Evolutionary conservation across 2,113 vertebrate species (phyloP), one percentile per base, ranked within the genome.

Genomic region (Melanotaenia duboulayi): DNA sequence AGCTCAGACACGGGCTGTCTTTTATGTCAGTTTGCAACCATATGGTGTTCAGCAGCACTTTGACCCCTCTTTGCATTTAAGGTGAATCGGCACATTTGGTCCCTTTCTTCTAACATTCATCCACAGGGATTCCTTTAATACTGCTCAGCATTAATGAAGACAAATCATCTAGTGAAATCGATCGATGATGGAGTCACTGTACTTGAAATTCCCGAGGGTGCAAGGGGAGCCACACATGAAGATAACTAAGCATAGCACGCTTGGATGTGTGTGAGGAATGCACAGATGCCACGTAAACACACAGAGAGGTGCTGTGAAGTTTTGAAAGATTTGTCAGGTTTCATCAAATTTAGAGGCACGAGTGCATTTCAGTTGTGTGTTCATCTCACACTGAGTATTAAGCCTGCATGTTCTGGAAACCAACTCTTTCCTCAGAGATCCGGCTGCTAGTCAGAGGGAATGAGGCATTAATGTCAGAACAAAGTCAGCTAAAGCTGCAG

Each of bases 81-180:
- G 80, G 81, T 86, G 81, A 86, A 59, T 88, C 74, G 10, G 67
- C 74, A 79, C 71, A 77, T 80, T 83, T 0, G 12, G 25, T 56
- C 28, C 59, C 66, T 10, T 44, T 1, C 59, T 10, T 44, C 73
- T 20, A 67, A 59, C 61, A 3, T 52, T 25, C 65, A 32, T 78
- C 79, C 73, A 0, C n/a, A 1, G 86, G 77, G 76, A 74, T 65
- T 56, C 66, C 78, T 88, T 89, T 87, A 89, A 83, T 84, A 75
- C 44, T 39, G 78, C 78, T 84, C 63, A 82, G 74, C 67, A 44
- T 81, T 92, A 93, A 94, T 91, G 85, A 91, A 91, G 91, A 93
- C 82, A 72, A 91, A 91, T 92, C 85, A 87, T 90, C 89, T 83
- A 72, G 84, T 87, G 82, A 76, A 87, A 86, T 82, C 66, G 57